Evolutionary conservation across 1,140 invertebrate species (phyloP), one percentile per base, ranked within the genome.

Genomic region (Copidosoma floridanum): DNA sequence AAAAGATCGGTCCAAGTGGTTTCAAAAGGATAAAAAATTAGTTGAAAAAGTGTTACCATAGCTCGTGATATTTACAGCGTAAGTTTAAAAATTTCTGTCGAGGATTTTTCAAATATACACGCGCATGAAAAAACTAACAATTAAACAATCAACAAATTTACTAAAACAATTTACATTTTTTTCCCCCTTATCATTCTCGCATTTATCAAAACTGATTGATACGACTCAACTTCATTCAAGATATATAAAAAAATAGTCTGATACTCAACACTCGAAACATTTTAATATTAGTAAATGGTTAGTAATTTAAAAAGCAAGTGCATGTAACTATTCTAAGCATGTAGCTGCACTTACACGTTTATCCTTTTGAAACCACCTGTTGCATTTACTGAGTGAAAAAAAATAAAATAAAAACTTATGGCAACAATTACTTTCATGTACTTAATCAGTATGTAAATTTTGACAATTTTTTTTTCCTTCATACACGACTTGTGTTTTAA

Each of bases 331-430:
- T n/a, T n/a, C n/a, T n/a, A n/a, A n/a, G n/a, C n/a, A n/a, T n/a
- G n/a, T 21, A 12, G 23, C 44, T 27, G 8, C 21, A 29, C 23
- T 43, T 24, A 35, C 41, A 11, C 32, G 41, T 32, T 44, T 10
- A 54, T 32, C 40, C 12, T 38, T 55, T 61, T 61, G 52, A 61
- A 61, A 61, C 59, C 59, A 61, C 46, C 56, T 52, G 26, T 40
- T 47, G 40, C 21, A 55, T 38, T 20, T 20, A 24, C 29, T 37
- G 46, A 55, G 43, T 47, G 14, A 47, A 27, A 51, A 14, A 50
- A 32, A 7, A 54, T 40, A 35, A 59, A 43, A 6, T 12, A 46
- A 60, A 58, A 24, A 5, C 29, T 6, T 21, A 51, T 38, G 51
- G 51, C 1, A 18, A 20, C 10, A 52, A 40, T 53, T 12, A 10